These are phyloP conservation scores for Salvelinus sp. DNA, from an alignment of 2,113 vertebrate genomes.

Conservation along the genomic window DNA sequence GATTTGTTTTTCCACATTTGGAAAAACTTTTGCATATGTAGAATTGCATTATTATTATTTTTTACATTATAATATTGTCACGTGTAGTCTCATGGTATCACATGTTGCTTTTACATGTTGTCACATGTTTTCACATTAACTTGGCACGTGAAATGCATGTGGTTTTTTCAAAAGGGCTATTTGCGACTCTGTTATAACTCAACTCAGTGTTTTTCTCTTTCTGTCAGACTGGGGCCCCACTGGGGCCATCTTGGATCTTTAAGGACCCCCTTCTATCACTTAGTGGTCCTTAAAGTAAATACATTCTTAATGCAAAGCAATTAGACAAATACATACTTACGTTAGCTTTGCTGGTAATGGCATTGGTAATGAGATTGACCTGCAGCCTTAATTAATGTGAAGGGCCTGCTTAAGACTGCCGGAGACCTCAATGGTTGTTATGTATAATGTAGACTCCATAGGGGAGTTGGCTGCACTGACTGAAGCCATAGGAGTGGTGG, in stretches of 20 bases:
- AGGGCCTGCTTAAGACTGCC: slow-evolving; percentile 42
- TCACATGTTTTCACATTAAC: too few relatives aligned
- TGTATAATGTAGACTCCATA: slow-evolving; percentile 17
- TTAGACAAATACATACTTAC: too few relatives aligned
- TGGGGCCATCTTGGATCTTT: slow-evolving; percentile 6
- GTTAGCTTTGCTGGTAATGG: slow-evolving; percentile 43
- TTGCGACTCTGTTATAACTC: neutral
- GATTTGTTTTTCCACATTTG: too few relatives aligned
- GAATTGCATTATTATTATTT: too few relatives aligned
- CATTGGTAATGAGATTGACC: slow-evolving; percentile 62
- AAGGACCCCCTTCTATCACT: slow-evolving; percentile 34
- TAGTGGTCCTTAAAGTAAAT: slow-evolving; percentile 29
- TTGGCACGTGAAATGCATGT: too few relatives aligned
- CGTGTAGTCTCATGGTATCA: too few relatives aligned
- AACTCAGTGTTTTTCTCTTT: too few relatives aligned
- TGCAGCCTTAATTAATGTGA: slow-evolving; percentile 46
- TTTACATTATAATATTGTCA: too few relatives aligned
- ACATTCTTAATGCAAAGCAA: neutral
- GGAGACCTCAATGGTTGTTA: slow-evolving; percentile 48
- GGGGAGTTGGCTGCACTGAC: neutral
- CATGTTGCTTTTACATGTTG: too few relatives aligned
- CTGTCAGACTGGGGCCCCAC: neutral
- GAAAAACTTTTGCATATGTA: too few relatives aligned
- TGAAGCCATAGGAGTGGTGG: too few relatives aligned
- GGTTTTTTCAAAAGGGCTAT: too few relatives aligned